phyloP scores from a whole-genome alignment of 2,888 invertebrate genomes.

The Chloroclystis v-ata region DNA sequence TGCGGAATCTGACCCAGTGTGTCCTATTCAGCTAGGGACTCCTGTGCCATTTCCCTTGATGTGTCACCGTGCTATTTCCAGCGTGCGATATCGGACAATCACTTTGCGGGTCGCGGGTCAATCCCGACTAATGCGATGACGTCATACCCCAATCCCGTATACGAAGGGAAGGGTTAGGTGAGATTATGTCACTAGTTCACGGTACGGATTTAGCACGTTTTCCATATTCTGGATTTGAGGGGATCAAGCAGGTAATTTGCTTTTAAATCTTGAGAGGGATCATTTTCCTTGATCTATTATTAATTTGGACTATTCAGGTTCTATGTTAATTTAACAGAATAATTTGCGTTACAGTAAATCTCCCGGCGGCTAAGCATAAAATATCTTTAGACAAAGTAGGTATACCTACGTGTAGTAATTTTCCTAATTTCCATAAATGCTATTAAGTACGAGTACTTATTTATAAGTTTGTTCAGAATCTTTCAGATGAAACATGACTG shows the following conservation, averaged over 20 bases:
- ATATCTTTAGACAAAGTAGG: too few species aligned
- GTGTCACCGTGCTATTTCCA: conserved; percentile 42
- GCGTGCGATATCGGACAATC: conserved; percentile 39
- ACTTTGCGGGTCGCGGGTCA: conserved; percentile 41
- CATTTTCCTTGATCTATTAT: neutral
- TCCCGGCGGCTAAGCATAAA: too few species aligned
- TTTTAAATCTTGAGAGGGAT: neutral
- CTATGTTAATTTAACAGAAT: too few species aligned
- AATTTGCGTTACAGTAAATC: too few species aligned
- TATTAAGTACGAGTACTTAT: too few species aligned
- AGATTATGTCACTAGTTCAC: conserved; percentile 14
- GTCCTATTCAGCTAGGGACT: neutral
- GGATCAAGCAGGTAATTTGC: conserved; percentile 1
- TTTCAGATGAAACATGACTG: too few species aligned
- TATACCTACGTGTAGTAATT: too few species aligned
- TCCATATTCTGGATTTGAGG: neutral
- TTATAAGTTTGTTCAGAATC: too few species aligned
- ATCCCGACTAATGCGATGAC: conserved; percentile 49
- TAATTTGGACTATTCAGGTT: too few species aligned
- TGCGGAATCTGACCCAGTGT: neutral
- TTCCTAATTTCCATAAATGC: too few species aligned
- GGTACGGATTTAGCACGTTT: conserved; percentile 14
- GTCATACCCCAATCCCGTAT: conserved; percentile 35
- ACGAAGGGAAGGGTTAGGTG: conserved; percentile 20
- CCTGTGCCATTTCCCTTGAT: neutral